Conservation (phyloP, 2,797 vertebrate species). For the Acanthiza pusilla region DNA sequence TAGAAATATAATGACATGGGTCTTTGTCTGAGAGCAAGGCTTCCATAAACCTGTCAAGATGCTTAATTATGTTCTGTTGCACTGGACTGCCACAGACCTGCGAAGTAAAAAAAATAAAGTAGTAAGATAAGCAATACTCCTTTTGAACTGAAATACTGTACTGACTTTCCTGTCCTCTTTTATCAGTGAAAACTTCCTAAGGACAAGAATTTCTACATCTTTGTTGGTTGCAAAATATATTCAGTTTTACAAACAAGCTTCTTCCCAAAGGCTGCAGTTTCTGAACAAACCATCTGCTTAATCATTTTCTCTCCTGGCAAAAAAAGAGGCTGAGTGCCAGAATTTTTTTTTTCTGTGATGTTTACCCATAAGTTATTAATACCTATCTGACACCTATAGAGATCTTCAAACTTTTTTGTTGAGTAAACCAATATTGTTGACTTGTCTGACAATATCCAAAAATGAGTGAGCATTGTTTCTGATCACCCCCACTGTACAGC, state of each 20-base stretch:
- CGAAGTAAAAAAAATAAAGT: neutral
- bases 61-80: conserved; percentile 11
- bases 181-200: neutral
- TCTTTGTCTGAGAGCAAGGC: conserved; percentile 7
- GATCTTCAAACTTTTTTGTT: neutral
- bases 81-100: neutral
- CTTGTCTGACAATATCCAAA: neutral
- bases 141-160: neutral
- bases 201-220: neutral
- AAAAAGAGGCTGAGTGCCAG: neutral
- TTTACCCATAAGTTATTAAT: conserved; percentile 31
- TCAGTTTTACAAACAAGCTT: conserved; percentile 39
- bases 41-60: conserved; percentile 31
- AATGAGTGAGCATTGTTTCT: neutral
- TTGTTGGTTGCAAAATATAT: conserved; percentile 15
- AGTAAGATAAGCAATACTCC: neutral
- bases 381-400: neutral
- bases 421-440: neutral
- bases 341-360: neutral
- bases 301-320: neutral
- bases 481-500: neutral
- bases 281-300: conserved; percentile 44
- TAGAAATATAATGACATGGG: neutral
- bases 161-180: neutral
- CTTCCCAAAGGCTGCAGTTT: conserved; percentile 20